phyloP scores from a whole-genome alignment of 2,888 invertebrate species.

The Barypeithes pellucidus region DNA sequence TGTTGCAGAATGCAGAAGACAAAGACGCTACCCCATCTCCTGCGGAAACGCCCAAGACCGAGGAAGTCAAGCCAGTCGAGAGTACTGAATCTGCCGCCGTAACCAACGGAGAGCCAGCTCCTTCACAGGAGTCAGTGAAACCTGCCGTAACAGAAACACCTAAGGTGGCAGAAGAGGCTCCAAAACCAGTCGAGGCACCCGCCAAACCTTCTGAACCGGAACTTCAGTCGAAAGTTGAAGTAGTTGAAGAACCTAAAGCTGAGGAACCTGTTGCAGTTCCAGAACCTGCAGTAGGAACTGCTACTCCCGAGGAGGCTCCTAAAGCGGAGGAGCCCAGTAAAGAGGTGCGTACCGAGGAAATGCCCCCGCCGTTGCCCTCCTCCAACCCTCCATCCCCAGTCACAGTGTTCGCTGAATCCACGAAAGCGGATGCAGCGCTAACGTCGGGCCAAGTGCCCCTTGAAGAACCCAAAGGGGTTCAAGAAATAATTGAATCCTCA shows the following conservation, averaged over 20 bases:
- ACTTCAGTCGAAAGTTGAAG: constrained; percentile 53
- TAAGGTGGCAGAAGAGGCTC: constrained; percentile 64
- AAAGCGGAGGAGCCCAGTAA: constrained; percentile 62
- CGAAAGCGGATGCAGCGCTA: constrained; percentile 72
- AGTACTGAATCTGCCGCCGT: constrained; percentile 47
- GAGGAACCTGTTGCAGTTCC: constrained; percentile 55
- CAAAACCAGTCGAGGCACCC: constrained; percentile 51
- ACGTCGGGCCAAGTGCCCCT: constrained; percentile 50
- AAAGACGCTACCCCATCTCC: constrained; percentile 62
- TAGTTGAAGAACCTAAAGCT: constrained; percentile 32
- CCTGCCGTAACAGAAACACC: constrained; percentile 52
- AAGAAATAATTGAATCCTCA: constrained; percentile 31
- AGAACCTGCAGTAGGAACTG: constrained; percentile 58
- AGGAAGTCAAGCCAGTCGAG: constrained; percentile 57
- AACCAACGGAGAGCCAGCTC: constrained; percentile 59
- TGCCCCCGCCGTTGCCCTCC: constrained; percentile 83
- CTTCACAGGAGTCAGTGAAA: constrained; percentile 21
- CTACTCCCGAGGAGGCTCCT: constrained; percentile 58
- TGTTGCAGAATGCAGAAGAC: constrained; percentile 67
- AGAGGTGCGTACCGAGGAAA: constrained; percentile 78
- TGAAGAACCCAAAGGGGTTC: constrained; percentile 37
- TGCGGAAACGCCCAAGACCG: constrained; percentile 64
- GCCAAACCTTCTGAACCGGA: constrained; percentile 39
- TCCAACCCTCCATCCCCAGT: constrained; percentile 84
- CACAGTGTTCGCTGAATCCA: constrained; percentile 82